These are phyloP conservation scores for Eurystomus gularis DNA, from an alignment of 2,113 vertebrate genomes.

Conservation along the genomic window DNA sequence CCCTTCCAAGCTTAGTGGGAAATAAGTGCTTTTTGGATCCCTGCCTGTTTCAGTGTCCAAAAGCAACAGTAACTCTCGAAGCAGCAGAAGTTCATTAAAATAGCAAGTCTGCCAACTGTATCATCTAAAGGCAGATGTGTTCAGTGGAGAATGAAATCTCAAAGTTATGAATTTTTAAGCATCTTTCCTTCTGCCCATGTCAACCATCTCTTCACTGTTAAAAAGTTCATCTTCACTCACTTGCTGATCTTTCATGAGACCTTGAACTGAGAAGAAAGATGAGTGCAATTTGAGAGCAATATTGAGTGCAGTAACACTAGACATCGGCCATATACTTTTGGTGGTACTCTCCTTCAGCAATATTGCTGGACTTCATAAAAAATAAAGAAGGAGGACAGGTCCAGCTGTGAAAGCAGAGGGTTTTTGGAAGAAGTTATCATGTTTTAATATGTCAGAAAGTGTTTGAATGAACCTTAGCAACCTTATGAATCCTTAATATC, in stretches of 20 bases:
- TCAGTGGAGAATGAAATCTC: background rate
- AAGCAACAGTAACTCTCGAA: background rate
- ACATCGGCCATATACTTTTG: background rate
- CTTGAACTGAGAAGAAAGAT: background rate
- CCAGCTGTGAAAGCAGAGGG: background rate
- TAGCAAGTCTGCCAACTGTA: background rate
- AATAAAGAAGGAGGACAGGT: background rate
- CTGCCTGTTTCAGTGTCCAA: background rate
- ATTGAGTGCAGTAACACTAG: background rate
- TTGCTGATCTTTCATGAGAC: background rate
- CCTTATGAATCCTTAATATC: background rate
- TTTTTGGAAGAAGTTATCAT: background rate
- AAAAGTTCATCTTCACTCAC: background rate
- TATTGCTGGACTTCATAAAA: background rate
- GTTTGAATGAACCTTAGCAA: background rate
- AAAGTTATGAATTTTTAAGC: conserved; percentile 1
- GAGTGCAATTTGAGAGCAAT: background rate
- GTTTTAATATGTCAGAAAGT: background rate
- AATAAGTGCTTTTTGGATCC: background rate
- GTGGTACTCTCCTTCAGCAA: background rate
- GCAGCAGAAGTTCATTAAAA: background rate
- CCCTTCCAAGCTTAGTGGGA: background rate
- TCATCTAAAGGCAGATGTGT: background rate
- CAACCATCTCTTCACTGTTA: background rate
- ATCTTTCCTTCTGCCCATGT: background rate